Percentiles rank a stretch among this genome's conserved stretches.
Evolutionary conservation across 2,797 vertebrate species (phyloP).

Genomic region (Sandelia bainsii): DNA sequence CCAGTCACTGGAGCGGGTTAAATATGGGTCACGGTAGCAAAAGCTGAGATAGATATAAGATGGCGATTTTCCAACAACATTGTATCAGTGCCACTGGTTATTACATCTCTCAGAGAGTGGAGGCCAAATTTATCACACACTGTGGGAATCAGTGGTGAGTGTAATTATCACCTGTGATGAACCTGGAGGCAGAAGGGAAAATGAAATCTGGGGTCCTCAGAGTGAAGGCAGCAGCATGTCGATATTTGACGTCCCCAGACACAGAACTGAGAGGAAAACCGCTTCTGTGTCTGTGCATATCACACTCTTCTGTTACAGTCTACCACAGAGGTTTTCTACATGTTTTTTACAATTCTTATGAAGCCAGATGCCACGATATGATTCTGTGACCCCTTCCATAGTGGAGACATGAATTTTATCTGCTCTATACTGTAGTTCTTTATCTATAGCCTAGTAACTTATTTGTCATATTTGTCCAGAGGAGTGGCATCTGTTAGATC

Average conservation of each 20-base stretch:
- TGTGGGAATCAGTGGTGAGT: constrained; percentile 12
- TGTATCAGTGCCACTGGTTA: constrained; percentile 26
- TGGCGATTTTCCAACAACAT: constrained; percentile 38
- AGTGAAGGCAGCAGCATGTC: constrained; percentile 18
- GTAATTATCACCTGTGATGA: constrained; percentile 33
- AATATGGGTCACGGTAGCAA: constrained; percentile 11
- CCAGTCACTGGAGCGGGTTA: constrained; percentile 30
- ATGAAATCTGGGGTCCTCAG: constrained; percentile 25
- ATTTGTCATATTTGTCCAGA: too few species aligned
- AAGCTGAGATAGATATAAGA: constrained; percentile 47
- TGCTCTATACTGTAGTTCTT: too few species aligned
- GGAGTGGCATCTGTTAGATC: too few species aligned
- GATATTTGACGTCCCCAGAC: constrained; percentile 18
- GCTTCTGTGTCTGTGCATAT: background rate
- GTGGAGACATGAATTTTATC: background rate
- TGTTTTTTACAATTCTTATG: background rate
- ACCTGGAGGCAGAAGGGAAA: constrained; percentile 23
- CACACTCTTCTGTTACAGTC: background rate
- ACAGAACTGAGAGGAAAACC: background rate
- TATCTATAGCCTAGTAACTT: too few species aligned
- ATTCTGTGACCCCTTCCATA: background rate
- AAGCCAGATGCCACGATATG: background rate
- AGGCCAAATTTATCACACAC: constrained; percentile 14
- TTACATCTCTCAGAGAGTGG: constrained; percentile 35
- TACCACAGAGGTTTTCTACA: background rate